A percentile compares a stretch with the other conserved stretches of the same genome.
Evolutionary conservation across 2,888 invertebrate species (phyloP).

Genomic region (Leptopilina drosophilae): DNA sequence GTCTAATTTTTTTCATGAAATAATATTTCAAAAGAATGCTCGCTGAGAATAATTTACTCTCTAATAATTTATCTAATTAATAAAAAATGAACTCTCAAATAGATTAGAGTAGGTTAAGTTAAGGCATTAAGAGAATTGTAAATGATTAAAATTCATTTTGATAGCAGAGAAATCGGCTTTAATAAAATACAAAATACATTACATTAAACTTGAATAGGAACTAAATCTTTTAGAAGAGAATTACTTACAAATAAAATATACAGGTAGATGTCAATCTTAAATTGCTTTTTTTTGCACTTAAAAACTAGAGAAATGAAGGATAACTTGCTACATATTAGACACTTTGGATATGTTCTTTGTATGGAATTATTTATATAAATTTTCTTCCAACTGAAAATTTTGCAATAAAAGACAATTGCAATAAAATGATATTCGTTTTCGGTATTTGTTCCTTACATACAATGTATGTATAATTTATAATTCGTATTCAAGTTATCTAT

Average conservation of each 20-base stretch:
- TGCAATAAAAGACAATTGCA: constrained; percentile 3
- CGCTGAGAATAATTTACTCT: too few species aligned
- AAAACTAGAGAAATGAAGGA: constrained; percentile 20
- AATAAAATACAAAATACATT: constrained; percentile 42
- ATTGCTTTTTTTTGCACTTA: constrained; percentile 16
- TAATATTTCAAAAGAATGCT: too few species aligned
- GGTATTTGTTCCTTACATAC: neutral
- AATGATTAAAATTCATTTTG: neutral
- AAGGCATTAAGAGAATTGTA: too few species aligned
- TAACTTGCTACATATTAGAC: constrained; percentile 21
- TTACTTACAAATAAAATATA: constrained; percentile 37
- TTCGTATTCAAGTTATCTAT: constrained; percentile 36
- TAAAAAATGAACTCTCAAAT: too few species aligned
- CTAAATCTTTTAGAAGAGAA: constrained; percentile 24
- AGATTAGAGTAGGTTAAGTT: too few species aligned
- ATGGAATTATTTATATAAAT: neutral
- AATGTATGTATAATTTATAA: constrained; percentile 26
- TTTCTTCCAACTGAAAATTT: neutral
- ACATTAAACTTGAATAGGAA: constrained; percentile 35
- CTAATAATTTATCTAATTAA: too few species aligned
- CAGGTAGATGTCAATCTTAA: constrained; percentile 8
- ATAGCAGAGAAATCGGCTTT: constrained; percentile 27
- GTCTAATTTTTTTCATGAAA: too few species aligned
- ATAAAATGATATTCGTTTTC: neutral
- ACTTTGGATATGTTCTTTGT: constrained; percentile 40